Evolutionary conservation across 2,797 vertebrate genomes (phyloP).

Genomic region (Microctenopoma stevenorrisi): DNA sequence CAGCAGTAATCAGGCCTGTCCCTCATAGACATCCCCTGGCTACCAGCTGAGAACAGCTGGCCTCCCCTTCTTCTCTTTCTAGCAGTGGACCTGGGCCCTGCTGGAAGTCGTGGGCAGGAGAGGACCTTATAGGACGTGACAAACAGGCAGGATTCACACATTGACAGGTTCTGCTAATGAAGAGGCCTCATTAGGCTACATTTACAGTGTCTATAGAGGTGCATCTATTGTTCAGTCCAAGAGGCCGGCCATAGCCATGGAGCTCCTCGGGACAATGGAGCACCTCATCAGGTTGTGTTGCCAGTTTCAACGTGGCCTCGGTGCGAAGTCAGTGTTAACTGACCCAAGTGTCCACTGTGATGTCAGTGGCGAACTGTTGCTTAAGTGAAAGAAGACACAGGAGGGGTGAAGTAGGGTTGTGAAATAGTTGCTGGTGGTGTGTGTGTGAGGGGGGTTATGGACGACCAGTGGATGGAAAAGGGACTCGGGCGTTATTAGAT

Average conservation of each 20-base stretch:
- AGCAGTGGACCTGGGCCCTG: constrained; percentile 68
- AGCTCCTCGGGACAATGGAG: constrained; percentile 52
- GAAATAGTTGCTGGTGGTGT: constrained; percentile 38
- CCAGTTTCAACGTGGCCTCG: constrained; percentile 20
- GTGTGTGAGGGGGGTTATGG: constrained; percentile 20
- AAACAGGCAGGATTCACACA: constrained; percentile 63
- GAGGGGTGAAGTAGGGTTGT: constrained; percentile 39
- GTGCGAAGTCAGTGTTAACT: constrained; percentile 24
- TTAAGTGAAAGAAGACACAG: constrained; percentile 52
- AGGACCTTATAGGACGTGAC: constrained; percentile 58
- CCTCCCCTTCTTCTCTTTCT: constrained; percentile 70
- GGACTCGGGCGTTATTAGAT: constrained; percentile 83
- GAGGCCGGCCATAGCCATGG: constrained; percentile 35
- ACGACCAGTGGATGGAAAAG: constrained; percentile 75
- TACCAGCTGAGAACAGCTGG: constrained; percentile 88
- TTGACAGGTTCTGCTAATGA: constrained; percentile 70
- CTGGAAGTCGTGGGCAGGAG: constrained; percentile 65
- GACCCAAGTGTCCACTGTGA: constrained; percentile 11
- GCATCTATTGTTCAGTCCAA: constrained; percentile 56
- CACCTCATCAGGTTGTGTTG: constrained; percentile 59
- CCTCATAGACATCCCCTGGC: constrained; percentile 80
- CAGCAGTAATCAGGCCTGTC: constrained; percentile 79
- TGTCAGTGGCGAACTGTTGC: constrained; percentile 58
- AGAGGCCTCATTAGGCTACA: constrained; percentile 76
- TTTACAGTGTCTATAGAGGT: constrained; percentile 74